Percentiles rank a stretch among this genome's conserved stretches.
phyloP scores from a whole-genome alignment of 2,888 invertebrate genomes.

The Drosophila borealis region DNA sequence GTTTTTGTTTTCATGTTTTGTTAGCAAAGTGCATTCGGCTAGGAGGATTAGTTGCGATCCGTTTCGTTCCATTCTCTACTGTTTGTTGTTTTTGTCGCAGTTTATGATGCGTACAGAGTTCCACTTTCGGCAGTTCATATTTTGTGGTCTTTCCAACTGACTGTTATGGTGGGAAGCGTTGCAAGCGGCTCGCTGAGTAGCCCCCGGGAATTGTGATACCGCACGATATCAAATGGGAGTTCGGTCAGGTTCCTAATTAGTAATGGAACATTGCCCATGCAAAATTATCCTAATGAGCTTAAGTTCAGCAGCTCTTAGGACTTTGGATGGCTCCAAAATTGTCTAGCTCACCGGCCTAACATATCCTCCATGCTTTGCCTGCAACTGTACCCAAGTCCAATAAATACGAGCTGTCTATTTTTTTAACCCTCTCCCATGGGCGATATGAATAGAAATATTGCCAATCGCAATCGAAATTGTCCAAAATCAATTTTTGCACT shows the following conservation, averaged over 20 bases:
- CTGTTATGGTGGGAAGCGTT: constrained; percentile 72
- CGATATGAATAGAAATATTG: constrained; percentile 11
- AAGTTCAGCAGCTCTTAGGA: constrained; percentile 8
- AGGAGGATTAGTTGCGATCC: constrained; percentile 68
- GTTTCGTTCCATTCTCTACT: constrained; percentile 24
- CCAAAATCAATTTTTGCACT: constrained; percentile 45
- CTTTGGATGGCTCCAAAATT: not conserved
- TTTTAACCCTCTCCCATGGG: constrained; percentile 52
- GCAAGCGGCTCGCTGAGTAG: constrained; percentile 43
- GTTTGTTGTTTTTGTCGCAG: constrained; percentile 72
- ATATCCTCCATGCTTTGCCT: not conserved
- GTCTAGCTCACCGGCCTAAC: not conserved
- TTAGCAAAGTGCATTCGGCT: constrained; percentile 71
- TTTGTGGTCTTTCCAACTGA: constrained; percentile 61
- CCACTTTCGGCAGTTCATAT: constrained; percentile 75
- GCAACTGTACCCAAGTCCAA: constrained; percentile 44
- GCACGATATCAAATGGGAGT: constrained; percentile 3
- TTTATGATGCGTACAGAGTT: constrained; percentile 73
- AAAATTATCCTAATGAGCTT: constrained; percentile 46
- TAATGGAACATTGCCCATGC: constrained; percentile 47
- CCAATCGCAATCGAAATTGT: constrained; percentile 27
- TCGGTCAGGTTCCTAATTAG: constrained; percentile 65
- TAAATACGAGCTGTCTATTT: constrained; percentile 17
- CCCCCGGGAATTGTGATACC: not conserved
- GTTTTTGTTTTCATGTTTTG: constrained; percentile 70